These are phyloP conservation scores for Microctenopoma stevenorrisi DNA, from an alignment of 2,797 vertebrate species.

Conservation along the genomic window DNA sequence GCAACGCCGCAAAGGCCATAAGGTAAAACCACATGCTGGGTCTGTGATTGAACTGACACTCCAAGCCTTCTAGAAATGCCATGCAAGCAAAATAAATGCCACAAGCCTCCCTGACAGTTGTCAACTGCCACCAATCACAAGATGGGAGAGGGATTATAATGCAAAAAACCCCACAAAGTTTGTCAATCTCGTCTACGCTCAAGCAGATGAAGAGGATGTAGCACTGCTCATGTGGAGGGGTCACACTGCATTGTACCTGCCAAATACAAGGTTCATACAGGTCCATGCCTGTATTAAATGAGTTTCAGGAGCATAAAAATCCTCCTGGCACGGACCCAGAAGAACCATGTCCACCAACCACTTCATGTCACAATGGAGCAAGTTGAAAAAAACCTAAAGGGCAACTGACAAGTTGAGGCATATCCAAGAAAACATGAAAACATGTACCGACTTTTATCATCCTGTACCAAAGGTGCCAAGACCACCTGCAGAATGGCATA, in stretches of 20 bases:
- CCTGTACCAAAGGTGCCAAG: not conserved
- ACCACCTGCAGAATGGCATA: not conserved
- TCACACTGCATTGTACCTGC: conserved; percentile 12
- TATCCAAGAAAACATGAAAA: not conserved
- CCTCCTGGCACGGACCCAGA: not conserved
- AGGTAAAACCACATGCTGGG: conserved; percentile 43
- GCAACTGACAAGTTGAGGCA: conserved; percentile 1
- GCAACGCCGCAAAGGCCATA: conserved; percentile 28
- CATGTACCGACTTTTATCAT: not conserved
- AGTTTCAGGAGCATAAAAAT: not conserved
- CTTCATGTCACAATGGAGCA: conserved; percentile 10
- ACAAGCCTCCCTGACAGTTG: not conserved
- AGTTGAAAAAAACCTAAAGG: not conserved
- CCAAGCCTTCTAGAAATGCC: conserved; percentile 29
- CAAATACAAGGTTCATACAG: conserved; percentile 14
- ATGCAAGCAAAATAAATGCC: conserved; percentile 20
- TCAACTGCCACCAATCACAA: not conserved
- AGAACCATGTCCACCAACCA: conserved; percentile 10
- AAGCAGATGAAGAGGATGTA: conserved; percentile 3
- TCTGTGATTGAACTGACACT: conserved; percentile 32
- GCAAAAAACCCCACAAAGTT: not conserved
- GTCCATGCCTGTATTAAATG: conserved; percentile 8
- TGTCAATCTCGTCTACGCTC: not conserved
- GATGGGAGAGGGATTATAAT: not conserved
- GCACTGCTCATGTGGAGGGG: not conserved